Percentiles rank a stretch among this genome's conserved stretches.
Conservation (phyloP, 2,888 invertebrate species). For the Temnothorax rugatulus region DNA sequence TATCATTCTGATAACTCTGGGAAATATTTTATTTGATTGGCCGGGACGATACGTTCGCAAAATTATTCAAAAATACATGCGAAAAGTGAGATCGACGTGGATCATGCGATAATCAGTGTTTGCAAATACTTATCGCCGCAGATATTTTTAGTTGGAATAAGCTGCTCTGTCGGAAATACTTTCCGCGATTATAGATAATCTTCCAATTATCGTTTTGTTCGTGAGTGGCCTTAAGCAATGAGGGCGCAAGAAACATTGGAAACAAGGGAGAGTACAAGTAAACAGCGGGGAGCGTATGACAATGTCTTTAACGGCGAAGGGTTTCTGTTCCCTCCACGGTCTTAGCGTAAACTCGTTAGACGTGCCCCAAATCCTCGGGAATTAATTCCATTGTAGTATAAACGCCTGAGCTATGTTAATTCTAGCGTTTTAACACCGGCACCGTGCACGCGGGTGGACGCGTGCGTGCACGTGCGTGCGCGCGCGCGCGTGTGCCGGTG, state of each 20-base stretch:
- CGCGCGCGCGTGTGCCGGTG: conserved; percentile 22
- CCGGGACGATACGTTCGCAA: neutral
- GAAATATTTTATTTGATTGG: neutral
- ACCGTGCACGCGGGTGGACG: neutral
- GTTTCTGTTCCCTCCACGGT: conserved; percentile 60
- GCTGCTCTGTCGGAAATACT: neutral
- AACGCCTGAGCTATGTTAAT: conserved; percentile 73
- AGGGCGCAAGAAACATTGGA: neutral
- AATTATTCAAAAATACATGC: neutral
- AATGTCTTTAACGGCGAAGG: conserved; percentile 54
- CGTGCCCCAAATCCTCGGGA: conserved; percentile 71
- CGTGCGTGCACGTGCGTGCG: neutral
- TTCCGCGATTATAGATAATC: neutral
- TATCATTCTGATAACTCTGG: neutral
- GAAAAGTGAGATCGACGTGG: neutral
- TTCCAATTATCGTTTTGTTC: neutral
- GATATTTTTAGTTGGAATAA: conserved; percentile 3
- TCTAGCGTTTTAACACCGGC: conserved; percentile 65
- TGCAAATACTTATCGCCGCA: neutral
- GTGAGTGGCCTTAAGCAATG: neutral
- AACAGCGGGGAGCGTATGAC: conserved; percentile 26
- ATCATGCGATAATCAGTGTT: neutral
- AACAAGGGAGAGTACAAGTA: neutral
- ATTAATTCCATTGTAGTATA: conserved; percentile 78
- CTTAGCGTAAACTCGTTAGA: conserved; percentile 74